Conservation (phyloP, 2,888 invertebrate species). For the Cataglyphis livida region DNA sequence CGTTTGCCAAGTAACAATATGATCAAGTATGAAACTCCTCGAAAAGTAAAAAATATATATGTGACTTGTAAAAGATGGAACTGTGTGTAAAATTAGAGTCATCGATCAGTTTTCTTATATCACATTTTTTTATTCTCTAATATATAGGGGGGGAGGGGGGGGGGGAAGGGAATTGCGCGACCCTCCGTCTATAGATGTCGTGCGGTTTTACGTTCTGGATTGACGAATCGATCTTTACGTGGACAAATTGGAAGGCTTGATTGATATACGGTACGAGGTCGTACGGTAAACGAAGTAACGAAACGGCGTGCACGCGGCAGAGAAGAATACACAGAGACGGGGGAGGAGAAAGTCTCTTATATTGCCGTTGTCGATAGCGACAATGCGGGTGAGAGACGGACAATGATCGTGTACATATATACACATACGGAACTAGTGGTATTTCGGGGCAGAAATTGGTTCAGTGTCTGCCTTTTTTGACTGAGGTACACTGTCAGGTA, state of each 20-base stretch:
- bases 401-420: conserved; percentile 52
- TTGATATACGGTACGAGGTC: conserved; percentile 45
- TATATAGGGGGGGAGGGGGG: background rate
- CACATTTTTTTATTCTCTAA: background rate
- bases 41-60: background rate
- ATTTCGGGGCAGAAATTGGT: conserved; percentile 63
- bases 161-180: background rate
- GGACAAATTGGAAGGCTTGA: conserved; percentile 54
- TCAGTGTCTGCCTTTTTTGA: conserved; percentile 68
- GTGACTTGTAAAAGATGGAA: background rate
- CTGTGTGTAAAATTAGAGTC: background rate
- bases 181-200: conserved; percentile 16
- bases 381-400: conserved; percentile 26
- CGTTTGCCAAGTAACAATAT: background rate
- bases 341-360: conserved; percentile 30
- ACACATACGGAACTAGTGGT: conserved; percentile 4
- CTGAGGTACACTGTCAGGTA: conserved; percentile 65
- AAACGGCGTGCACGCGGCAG: conserved; percentile 27
- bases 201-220: conserved; percentile 41
- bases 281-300: conserved; percentile 49
- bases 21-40: background rate
- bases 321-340: conserved; percentile 36
- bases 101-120: conserved; percentile 3
- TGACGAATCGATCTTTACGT: conserved; percentile 53
- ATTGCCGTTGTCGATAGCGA: conserved; percentile 44